Evolutionary conservation across 2,888 invertebrate species (phyloP).

Genomic region (Ommatoiulus sabulosus): DNA sequence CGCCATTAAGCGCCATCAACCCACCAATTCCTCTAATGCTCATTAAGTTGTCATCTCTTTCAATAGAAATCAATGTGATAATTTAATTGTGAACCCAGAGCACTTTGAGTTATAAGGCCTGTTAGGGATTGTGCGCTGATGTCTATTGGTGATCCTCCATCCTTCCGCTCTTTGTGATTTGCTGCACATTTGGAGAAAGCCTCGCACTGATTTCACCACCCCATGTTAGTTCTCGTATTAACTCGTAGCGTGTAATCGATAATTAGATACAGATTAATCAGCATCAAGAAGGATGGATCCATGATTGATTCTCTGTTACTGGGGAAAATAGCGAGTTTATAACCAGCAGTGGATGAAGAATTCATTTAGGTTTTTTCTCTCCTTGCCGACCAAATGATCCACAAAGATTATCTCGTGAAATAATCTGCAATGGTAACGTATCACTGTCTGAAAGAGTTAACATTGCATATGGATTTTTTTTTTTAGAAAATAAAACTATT

Average conservation of each 20-base stretch:
- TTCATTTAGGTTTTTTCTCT: neutral
- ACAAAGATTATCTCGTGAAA: neutral
- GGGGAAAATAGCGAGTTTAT: constrained; percentile 1
- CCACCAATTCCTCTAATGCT: constrained; percentile 24
- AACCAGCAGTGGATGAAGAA: constrained; percentile 10
- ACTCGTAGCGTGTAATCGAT: neutral
- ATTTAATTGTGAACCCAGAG: neutral
- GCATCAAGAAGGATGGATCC: constrained; percentile 12
- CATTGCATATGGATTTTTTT: too few species aligned
- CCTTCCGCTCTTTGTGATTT: neutral
- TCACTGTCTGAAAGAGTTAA: too few species aligned
- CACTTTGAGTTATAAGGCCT: constrained; percentile 30
- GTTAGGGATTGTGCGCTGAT: neutral
- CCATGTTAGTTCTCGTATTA: neutral
- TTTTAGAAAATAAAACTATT: too few species aligned
- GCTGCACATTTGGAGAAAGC: neutral
- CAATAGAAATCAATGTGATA: constrained; percentile 25
- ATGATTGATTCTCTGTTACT: constrained; percentile 14
- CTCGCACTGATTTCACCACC: constrained; percentile 13
- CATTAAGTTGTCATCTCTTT: constrained; percentile 36
- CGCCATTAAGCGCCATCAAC: neutral
- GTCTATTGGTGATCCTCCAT: neutral
- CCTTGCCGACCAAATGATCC: neutral
- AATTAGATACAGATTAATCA: constrained; percentile 40
- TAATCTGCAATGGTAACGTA: neutral